Evolutionary conservation across 2,888 invertebrate species (phyloP).

Genomic region (Branchinecta sandiegonensis): DNA sequence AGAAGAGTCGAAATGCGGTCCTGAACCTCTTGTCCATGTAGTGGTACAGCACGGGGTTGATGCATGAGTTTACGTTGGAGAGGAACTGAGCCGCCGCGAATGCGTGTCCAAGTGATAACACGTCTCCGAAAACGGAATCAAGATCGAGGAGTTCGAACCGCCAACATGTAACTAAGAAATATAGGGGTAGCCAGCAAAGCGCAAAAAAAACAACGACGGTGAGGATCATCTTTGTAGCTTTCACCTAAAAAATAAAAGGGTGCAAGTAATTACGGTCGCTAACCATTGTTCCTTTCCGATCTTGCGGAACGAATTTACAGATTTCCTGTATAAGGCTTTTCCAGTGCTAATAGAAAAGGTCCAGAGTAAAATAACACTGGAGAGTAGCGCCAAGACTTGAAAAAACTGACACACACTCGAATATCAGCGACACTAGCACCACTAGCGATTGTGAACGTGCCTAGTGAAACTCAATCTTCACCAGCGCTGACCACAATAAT

Average conservation of each 20-base stretch:
- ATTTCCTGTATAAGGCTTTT: too few relatives aligned
- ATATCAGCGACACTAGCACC: too few relatives aligned
- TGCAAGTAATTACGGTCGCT: too few relatives aligned
- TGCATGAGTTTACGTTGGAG: conserved; percentile 42
- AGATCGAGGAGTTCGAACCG: conserved; percentile 31
- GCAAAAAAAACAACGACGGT: conserved; percentile 42
- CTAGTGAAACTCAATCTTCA: too few relatives aligned
- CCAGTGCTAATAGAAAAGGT: too few relatives aligned
- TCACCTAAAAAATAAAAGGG: conserved; percentile 30
- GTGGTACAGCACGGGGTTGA: conserved; percentile 44
- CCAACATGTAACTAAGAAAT: conserved; percentile 35
- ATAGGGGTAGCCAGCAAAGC: conserved; percentile 43
- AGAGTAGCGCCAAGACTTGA: too few relatives aligned
- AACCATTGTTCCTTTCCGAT: too few relatives aligned
- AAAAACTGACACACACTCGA: too few relatives aligned
- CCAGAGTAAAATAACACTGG: too few relatives aligned
- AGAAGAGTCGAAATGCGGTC: conserved; percentile 35
- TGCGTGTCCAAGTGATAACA: background rate
- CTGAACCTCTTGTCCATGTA: conserved; percentile 44
- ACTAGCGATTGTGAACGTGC: too few relatives aligned
- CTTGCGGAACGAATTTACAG: too few relatives aligned
- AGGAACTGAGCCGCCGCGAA: conserved; percentile 40
- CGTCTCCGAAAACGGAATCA: conserved; percentile 11
- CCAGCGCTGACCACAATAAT: too few relatives aligned
- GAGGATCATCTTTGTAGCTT: conserved; percentile 40